Conservation (phyloP, 2,797 vertebrate genomes). For the Urophycis tenuis region DNA sequence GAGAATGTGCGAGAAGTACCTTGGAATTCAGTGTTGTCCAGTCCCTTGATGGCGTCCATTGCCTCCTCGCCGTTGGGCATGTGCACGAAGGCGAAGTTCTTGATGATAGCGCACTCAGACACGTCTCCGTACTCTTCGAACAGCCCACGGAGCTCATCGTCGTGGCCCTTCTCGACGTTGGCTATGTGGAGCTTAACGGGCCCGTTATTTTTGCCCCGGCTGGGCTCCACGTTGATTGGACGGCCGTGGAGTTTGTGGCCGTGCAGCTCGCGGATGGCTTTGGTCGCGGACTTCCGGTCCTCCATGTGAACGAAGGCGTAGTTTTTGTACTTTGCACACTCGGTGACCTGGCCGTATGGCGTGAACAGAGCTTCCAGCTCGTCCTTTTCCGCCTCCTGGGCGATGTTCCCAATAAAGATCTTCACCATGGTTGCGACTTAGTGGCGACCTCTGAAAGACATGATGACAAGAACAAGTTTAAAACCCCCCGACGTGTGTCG, state of each 20-base stretch:
- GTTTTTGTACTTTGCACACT: constrained; percentile 78
- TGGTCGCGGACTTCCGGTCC: constrained; percentile 72
- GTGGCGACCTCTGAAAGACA: constrained; percentile 8
- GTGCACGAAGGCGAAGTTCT: constrained; percentile 78
- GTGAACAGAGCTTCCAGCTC: constrained; percentile 71
- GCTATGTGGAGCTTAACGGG: constrained; percentile 74
- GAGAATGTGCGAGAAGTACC: constrained; percentile 50
- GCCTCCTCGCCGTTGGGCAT: constrained; percentile 74
- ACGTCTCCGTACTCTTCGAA: constrained; percentile 76
- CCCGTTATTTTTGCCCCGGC: constrained; percentile 69
- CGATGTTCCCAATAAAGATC: constrained; percentile 78
- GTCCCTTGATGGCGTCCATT: constrained; percentile 71
- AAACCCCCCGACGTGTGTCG: background rate
- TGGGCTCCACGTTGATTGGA: constrained; percentile 75
- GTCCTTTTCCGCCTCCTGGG: constrained; percentile 66
- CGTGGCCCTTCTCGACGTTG: constrained; percentile 72
- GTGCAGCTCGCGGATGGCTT: constrained; percentile 73
- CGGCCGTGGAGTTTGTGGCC: constrained; percentile 66
- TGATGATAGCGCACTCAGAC: constrained; percentile 69
- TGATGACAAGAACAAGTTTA: background rate
- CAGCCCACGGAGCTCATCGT: constrained; percentile 63
- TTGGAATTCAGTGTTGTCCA: constrained; percentile 74
- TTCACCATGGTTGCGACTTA: constrained; percentile 69
- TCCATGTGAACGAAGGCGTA: constrained; percentile 79
- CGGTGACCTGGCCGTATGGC: constrained; percentile 70